Percentiles rank a stretch among this genome's conserved stretches.
Conservation (phyloP, 1,140 invertebrate species). For the Bacillus rossius region DNA sequence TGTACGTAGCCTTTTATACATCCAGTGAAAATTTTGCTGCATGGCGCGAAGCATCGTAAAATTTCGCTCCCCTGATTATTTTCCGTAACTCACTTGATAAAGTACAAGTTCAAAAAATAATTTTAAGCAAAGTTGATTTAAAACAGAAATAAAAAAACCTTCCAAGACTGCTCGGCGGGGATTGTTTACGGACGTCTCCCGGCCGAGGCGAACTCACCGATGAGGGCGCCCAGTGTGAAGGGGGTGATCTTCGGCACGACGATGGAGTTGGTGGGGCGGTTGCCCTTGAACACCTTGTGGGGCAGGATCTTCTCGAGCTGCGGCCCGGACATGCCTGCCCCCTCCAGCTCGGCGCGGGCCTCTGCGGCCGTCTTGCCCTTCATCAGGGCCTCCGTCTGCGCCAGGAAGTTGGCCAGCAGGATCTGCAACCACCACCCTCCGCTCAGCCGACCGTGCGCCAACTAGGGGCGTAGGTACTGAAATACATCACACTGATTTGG, state of each 20-base stretch:
- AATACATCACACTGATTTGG: neutral
- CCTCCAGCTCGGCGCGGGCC: conserved; percentile 67
- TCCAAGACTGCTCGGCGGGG: too few species aligned
- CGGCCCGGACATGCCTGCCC: conserved; percentile 62
- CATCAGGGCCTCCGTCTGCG: conserved; percentile 97
- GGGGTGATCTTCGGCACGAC: conserved; percentile 91
- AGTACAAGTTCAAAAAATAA: too few species aligned
- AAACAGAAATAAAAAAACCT: too few species aligned
- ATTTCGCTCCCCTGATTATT: too few species aligned
- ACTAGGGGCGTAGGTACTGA: neutral
- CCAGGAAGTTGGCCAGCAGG: conserved; percentile 94
- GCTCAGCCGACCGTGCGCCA: neutral
- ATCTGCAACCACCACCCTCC: conserved; percentile 55
- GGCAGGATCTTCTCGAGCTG: conserved; percentile 78
- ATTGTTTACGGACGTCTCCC: too few species aligned
- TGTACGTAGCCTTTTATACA: too few species aligned
- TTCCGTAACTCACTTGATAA: too few species aligned
- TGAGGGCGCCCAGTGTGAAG: conserved; percentile 91
- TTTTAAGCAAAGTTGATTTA: too few species aligned
- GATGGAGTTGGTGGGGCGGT: conserved; percentile 96
- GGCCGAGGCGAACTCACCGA: too few species aligned
- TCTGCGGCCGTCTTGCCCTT: conserved; percentile 79
- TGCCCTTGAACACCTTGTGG: conserved; percentile 97
- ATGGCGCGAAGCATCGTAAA: too few species aligned
- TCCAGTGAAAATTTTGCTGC: too few species aligned